Evolutionary conservation across 2,113 vertebrate genomes (phyloP).

Genomic region (Murina feae): DNA sequence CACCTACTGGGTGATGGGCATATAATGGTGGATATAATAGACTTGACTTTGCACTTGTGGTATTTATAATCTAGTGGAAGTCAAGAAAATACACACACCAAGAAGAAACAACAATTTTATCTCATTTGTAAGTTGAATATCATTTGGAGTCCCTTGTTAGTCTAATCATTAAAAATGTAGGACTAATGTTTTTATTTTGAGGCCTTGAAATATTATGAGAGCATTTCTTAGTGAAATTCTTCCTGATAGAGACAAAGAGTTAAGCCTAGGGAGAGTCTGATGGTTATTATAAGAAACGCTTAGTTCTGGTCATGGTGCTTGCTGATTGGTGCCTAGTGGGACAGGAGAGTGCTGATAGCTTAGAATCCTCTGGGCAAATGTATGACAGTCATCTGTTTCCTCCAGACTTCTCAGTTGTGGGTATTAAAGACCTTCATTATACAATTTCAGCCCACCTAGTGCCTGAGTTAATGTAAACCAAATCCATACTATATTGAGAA

Average conservation of each 20-base stretch:
- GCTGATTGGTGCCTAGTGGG: neutral
- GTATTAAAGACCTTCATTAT: neutral
- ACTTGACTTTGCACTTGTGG: neutral
- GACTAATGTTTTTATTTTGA: neutral
- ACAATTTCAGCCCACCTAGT: neutral
- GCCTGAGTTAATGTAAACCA: neutral
- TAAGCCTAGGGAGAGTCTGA: neutral
- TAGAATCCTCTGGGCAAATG: neutral
- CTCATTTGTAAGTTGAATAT: neutral
- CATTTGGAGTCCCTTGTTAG: neutral
- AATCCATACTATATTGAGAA: neutral
- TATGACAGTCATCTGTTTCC: neutral
- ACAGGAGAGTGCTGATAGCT: neutral
- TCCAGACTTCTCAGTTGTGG: neutral
- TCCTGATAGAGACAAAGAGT: neutral
- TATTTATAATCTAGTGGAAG: neutral
- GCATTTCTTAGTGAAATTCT: neutral
- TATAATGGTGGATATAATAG: neutral
- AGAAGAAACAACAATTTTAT: neutral
- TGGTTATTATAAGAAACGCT: neutral
- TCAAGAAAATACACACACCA: neutral
- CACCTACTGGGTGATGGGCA: neutral
- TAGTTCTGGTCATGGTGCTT: neutral
- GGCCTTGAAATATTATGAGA: neutral
- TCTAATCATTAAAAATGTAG: neutral